phyloP scores from a whole-genome alignment of 1,140 invertebrate species.

The Scaptodrosophila lebanonensis region DNA sequence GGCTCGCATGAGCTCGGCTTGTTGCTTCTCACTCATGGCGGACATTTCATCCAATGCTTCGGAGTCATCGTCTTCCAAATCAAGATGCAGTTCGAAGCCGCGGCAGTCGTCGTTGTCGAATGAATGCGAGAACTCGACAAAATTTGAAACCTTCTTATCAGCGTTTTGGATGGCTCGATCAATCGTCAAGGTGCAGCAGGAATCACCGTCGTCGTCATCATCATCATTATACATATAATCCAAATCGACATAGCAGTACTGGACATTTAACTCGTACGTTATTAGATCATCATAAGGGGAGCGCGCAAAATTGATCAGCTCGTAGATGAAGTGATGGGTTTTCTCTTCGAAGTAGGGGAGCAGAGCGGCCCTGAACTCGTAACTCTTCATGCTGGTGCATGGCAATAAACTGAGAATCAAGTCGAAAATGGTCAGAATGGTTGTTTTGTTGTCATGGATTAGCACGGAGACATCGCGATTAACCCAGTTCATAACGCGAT shows the following conservation, averaged over 20 bases:
- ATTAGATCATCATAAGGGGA: constrained; percentile 84
- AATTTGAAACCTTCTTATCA: constrained; percentile 13
- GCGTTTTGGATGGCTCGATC: background rate
- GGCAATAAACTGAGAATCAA: constrained; percentile 23
- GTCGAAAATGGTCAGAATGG: constrained; percentile 19
- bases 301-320: constrained; percentile 90
- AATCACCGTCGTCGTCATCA: too few species aligned
- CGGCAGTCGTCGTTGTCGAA: constrained; percentile 43
- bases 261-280: constrained; percentile 43
- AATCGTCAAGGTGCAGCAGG: background rate
- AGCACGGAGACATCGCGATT: constrained; percentile 50
- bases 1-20: too few species aligned
- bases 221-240: background rate
- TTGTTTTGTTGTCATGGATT: background rate
- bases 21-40: too few species aligned
- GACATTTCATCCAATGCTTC: background rate
- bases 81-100: constrained; percentile 17
- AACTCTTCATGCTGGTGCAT: constrained; percentile 9
- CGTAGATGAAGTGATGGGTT: constrained; percentile 90
- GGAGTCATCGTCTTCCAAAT: constrained; percentile 28
- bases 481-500: constrained; percentile 38
- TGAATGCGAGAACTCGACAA: constrained; percentile 33
- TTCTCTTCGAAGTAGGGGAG: constrained; percentile 78
- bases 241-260: constrained; percentile 10
- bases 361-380: constrained; percentile 57